Base-by-base conservation (phyloP, 1,140 invertebrate genomes). In the Hycleus cichorii region DNA sequence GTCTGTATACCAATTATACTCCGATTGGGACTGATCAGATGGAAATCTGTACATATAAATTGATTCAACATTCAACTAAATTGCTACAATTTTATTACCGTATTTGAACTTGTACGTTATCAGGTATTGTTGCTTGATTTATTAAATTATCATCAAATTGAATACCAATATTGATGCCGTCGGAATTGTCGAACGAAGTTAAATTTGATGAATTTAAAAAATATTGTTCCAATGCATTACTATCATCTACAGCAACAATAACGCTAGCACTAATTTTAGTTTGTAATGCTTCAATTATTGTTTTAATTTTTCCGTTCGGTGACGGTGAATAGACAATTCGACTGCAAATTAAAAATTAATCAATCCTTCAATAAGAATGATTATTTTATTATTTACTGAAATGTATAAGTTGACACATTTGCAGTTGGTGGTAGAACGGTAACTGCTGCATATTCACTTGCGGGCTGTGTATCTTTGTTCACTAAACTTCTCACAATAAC, bases 1-100 rank as follows among this genome's bases (percentile, higher is more conserved):
- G 63, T 85, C 78, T 2, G 87, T 89, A 53, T 76, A 74, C 86
- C 87, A 89, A 55, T 78, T 80, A 18, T 18, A 18, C 18, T 18
- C 18, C 18, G 18, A 6, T 76, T 75, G 46, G 47, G 50, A 4
- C 74, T 72, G 57, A 77, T 75, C 47, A 74, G 71, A 54, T 74
- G 57, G 64, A 75, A 71, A 5, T 72, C 70, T 45, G 75, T 76
- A 59, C 83, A 72, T 18, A 18, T 18, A 18, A 18, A 12, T 12
- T 12, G 12, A 12, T 12, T 12, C 12, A 12, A 12, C 12, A 18
- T 18, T 18, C 18, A 18, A 18, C 18, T 12, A 12, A 12, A 12
- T 12, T 12, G 12, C 12, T 12, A 12, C 18, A 18, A 18, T 18
- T 18, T 18, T 18, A 18, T 18, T 18, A 65, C 38, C 83, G 75